phyloP scores from a whole-genome alignment of 1,140 invertebrate genomes.

The Drosophila mauritiana region DNA sequence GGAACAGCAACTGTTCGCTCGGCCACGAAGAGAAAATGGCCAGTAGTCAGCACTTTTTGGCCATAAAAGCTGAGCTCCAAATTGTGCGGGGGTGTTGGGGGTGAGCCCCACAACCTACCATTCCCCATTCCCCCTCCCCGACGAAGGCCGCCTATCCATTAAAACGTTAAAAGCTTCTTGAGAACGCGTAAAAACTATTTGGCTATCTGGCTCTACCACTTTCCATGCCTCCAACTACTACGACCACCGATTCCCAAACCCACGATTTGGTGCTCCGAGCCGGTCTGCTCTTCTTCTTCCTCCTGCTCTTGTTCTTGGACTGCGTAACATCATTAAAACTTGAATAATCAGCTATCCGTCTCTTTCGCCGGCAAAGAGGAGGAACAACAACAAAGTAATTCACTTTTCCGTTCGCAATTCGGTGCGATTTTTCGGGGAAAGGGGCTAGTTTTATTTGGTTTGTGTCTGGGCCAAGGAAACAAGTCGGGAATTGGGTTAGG shows the following conservation, averaged over 20 bases:
- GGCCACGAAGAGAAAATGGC: slow-evolving; percentile 57
- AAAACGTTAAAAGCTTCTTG: slow-evolving; percentile 82
- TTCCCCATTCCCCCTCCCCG: neutral
- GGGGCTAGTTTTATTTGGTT: slow-evolving; percentile 36
- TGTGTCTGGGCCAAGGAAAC: slow-evolving; percentile 4
- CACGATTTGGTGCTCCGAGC: slow-evolving; percentile 36
- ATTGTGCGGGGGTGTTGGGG: neutral
- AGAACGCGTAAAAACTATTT: slow-evolving; percentile 78
- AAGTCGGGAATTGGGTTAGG: slow-evolving; percentile 15
- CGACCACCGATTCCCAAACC: neutral
- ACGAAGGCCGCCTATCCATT: slow-evolving; percentile 65
- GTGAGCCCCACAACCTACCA: neutral
- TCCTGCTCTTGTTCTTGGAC: slow-evolving; percentile 13
- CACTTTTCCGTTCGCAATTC: slow-evolving; percentile 54
- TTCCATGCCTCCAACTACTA: slow-evolving; percentile 1
- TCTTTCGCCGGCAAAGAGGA: slow-evolving; percentile 3
- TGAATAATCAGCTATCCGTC: slow-evolving; percentile 68
- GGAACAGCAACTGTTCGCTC: slow-evolving; percentile 1
- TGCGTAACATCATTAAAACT: slow-evolving; percentile 77
- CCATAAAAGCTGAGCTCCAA: slow-evolving; percentile 59
- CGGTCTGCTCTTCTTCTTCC: neutral
- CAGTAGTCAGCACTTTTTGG: slow-evolving; percentile 76
- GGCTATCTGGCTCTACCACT: slow-evolving; percentile 38
- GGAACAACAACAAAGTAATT: slow-evolving; percentile 51
- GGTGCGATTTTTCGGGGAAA: slow-evolving; percentile 6